phyloP scores from a whole-genome alignment of 1,140 invertebrate species.

The Maniola jurtina region DNA sequence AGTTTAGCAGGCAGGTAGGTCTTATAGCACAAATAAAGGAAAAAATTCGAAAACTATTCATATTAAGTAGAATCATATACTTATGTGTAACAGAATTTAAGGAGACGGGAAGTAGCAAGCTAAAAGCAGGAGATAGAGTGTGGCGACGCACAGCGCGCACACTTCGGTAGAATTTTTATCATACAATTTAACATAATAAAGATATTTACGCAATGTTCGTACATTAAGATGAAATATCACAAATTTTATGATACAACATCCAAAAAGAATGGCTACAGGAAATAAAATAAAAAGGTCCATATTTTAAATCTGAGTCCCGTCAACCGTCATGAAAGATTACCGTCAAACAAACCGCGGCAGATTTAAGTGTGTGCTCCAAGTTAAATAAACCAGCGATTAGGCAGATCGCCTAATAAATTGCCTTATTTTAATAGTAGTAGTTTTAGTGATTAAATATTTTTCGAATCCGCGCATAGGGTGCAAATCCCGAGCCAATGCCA shows the following conservation, averaged over 20 bases:
- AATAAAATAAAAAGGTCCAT: conserved; percentile 35
- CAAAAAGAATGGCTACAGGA: conserved; percentile 19
- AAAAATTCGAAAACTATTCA: too few species aligned
- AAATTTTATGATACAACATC: conserved; percentile 10
- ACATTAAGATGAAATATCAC: conserved; percentile 13
- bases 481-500: too few species aligned
- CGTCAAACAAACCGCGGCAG: conserved; percentile 36
- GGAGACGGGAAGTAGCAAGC: too few species aligned
- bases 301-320: conserved; percentile 36
- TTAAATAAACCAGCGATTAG: conserved; percentile 11
- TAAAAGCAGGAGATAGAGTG: too few species aligned
- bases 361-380: conserved; percentile 17
- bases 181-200: background rate
- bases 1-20: too few species aligned
- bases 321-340: conserved; percentile 40
- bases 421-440: too few species aligned
- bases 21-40: too few species aligned
- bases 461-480: too few species aligned
- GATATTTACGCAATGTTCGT: background rate
- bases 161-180: background rate
- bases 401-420: background rate
- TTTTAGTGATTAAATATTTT: too few species aligned
- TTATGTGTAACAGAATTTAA: too few species aligned
- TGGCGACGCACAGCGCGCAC: too few species aligned
- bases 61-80: too few species aligned